Evolutionary conservation across 2,113 vertebrate genomes (phyloP), one percentile per base, ranked within the genome.

Genomic region (Montifringilla adamsi): DNA sequence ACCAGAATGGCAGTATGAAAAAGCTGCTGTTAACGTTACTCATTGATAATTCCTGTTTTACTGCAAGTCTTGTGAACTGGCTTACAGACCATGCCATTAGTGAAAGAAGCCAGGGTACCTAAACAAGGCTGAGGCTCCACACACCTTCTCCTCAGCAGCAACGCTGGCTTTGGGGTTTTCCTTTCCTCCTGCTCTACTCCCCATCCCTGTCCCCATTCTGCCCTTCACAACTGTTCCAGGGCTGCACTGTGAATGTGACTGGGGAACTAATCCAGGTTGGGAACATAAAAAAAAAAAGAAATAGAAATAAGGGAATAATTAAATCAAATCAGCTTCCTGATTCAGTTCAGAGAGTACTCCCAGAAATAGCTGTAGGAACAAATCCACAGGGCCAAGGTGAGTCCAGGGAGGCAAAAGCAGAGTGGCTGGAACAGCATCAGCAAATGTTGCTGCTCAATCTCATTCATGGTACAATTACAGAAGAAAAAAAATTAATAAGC

Each of bases 251-350:
- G 67, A 76, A 59, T 76, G 76, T 90, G 79, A 80, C 89, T 75
- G 47, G 28, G 80, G 84, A 92, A 37, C 63, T 62, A 80, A 95
- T 53, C 63, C 81, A 84, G 31, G 31, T 9, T 53, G n/a, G 75
- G 37, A 67, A 74, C 1, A 2, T 19, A 20, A 28, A 46, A 31
- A 70, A 70, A 55, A 60, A 77, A 59, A 27, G 30, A 37, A 19
- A 17, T 4, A 77, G 27, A 56, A 87, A 73, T 77, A 46, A 90
- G 49, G 26, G 70, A 89, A 89, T 49, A 50, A 92, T 86, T 49
- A 83, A 89, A 90, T 83, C 79, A 80, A 88, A 92, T 89, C 53
- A 80, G 56, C 63, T 92, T 81, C 70, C 39, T 85, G 62, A 83
- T 68, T 76, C 78, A 76, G 62, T 52, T 80, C 86, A 62, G 37